Evolutionary conservation across 2,113 vertebrate genomes (phyloP).

Genomic region (Mormyrus lacerda): DNA sequence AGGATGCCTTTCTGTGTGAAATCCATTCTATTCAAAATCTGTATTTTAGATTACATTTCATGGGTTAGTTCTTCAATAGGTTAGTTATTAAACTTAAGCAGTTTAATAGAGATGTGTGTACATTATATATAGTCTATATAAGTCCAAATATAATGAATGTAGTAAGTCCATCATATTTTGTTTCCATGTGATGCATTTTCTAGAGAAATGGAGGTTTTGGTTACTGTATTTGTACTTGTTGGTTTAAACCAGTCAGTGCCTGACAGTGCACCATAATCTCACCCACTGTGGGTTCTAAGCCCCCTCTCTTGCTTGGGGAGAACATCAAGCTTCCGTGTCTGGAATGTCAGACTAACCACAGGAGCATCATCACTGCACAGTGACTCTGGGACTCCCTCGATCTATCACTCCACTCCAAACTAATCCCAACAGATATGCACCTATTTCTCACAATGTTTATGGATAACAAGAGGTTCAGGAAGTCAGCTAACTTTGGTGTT

Average conservation of each 20-base stretch:
- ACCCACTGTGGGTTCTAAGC: background rate
- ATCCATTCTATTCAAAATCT: background rate
- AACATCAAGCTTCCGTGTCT: background rate
- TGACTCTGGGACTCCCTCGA: background rate
- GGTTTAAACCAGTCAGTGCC: background rate
- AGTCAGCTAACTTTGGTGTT: background rate
- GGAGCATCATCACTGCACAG: background rate
- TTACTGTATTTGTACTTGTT: background rate
- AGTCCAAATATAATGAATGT: background rate
- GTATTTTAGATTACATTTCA: background rate
- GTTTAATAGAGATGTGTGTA: background rate
- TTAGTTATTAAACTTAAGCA: background rate
- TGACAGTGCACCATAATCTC: background rate
- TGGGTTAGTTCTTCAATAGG: background rate
- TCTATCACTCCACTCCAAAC: background rate
- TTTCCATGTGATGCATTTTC: background rate
- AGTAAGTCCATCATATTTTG: background rate
- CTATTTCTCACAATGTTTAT: background rate
- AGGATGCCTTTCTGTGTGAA: background rate
- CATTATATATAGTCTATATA: background rate
- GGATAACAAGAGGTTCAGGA: background rate
- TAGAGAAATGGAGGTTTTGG: background rate
- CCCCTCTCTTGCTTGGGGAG: background rate
- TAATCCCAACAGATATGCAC: background rate
- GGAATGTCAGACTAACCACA: background rate